phyloP scores from a whole-genome alignment of 2,888 invertebrate genomes.

The Mythimna vitellina region DNA sequence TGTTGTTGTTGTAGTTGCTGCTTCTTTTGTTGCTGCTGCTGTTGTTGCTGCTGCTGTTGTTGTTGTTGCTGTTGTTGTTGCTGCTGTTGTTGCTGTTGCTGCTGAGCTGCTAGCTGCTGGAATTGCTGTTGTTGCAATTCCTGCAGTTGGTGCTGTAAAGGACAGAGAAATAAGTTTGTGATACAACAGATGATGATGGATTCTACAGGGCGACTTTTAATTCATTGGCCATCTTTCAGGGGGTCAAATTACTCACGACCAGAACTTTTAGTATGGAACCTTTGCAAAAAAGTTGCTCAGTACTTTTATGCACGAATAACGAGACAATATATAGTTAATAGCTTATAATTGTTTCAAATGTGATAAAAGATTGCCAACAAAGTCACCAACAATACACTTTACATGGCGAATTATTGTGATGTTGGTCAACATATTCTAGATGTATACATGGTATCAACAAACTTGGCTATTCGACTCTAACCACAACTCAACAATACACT shows the following conservation, averaged over 20 bases:
- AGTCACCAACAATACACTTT: slow-evolving; percentile 22
- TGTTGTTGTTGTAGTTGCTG: slow-evolving; percentile 77
- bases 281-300: not conserved
- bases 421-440: slow-evolving; percentile 38
- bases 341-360: not conserved
- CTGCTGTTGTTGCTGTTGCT: slow-evolving; percentile 75
- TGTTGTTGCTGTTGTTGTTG: slow-evolving; percentile 70
- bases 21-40: slow-evolving; percentile 77
- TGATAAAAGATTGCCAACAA: not conserved
- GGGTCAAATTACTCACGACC: not conserved
- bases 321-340: not conserved
- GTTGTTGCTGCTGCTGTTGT: slow-evolving; percentile 77
- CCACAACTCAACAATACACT: slow-evolving; percentile 10
- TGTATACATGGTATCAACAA: slow-evolving; percentile 41
- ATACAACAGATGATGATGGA: not conserved
- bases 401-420: slow-evolving; percentile 24
- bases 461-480: slow-evolving; percentile 34
- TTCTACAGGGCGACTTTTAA: not conserved
- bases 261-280: not conserved
- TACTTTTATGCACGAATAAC: not conserved
- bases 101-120: slow-evolving; percentile 74
- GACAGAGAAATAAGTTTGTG: slow-evolving; percentile 53
- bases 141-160: slow-evolving; percentile 78
- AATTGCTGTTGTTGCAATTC: slow-evolving; percentile 78
- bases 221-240: slow-evolving; percentile 2